Percentiles rank a stretch among this genome's conserved stretches.
phyloP scores from a whole-genome alignment of 2,888 invertebrate genomes.

The Parnassius mnemosyne region DNA sequence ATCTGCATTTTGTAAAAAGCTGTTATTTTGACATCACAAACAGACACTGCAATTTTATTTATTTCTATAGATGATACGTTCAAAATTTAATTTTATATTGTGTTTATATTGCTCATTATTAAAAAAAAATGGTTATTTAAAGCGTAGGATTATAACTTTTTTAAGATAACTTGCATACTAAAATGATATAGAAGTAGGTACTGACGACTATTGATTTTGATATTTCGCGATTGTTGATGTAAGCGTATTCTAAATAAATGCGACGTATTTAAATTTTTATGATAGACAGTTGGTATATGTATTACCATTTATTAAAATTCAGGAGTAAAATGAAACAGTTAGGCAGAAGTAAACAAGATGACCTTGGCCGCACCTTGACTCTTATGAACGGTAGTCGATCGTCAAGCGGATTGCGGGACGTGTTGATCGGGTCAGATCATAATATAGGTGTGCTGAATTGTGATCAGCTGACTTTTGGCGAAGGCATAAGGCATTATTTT shows the following conservation, averaged over 20 bases:
- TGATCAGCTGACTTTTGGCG: constrained; percentile 39
- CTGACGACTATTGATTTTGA: neutral
- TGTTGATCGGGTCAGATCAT: constrained; percentile 35
- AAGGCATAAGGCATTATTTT: constrained; percentile 28
- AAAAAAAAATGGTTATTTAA: too few relatives aligned
- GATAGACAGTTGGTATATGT: constrained; percentile 40
- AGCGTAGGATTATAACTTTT: too few relatives aligned
- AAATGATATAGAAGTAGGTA: too few relatives aligned
- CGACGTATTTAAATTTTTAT: constrained; percentile 30
- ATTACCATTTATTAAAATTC: constrained; percentile 63
- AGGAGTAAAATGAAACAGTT: constrained; percentile 43
- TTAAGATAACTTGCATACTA: too few relatives aligned
- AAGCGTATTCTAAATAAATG: constrained; percentile 22
- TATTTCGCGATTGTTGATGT: neutral
- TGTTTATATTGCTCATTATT: too few relatives aligned
- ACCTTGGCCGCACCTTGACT: constrained; percentile 59
- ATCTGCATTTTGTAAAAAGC: too few relatives aligned
- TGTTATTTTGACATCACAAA: too few relatives aligned
- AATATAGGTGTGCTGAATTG: constrained; percentile 47
- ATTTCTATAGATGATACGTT: too few relatives aligned
- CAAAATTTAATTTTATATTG: too few relatives aligned
- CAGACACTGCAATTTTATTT: too few relatives aligned
- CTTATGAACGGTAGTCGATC: constrained; percentile 32
- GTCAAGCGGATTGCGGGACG: constrained; percentile 38
- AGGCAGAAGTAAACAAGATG: constrained; percentile 65